Percentiles rank a stretch among this genome's conserved stretches.
phyloP scores from a whole-genome alignment of 2,888 invertebrate genomes.

The Caenorhabditis afra region DNA sequence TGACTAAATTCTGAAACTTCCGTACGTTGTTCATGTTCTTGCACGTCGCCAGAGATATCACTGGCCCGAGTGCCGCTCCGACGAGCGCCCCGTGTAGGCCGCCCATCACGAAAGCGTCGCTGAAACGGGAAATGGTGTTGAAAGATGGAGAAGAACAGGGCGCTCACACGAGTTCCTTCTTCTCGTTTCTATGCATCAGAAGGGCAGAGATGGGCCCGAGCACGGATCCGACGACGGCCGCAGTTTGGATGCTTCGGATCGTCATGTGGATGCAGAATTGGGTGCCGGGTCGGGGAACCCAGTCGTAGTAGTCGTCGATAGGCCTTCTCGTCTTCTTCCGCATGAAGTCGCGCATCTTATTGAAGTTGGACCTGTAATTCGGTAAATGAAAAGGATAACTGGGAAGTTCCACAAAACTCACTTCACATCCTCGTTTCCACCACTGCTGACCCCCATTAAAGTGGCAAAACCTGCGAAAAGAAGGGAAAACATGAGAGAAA shows the following conservation, averaged over 20 bases:
- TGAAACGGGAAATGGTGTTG: constrained; percentile 32
- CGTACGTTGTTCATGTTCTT: constrained; percentile 66
- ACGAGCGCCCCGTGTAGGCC: constrained; percentile 69
- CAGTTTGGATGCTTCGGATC: constrained; percentile 72
- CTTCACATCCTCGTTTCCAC: constrained; percentile 44
- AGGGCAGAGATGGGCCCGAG: constrained; percentile 66
- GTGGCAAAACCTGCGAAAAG: constrained; percentile 20
- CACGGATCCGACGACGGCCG: constrained; percentile 68
- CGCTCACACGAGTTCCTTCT: constrained; percentile 55
- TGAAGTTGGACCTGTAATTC: constrained; percentile 36
- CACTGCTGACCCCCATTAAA: constrained; percentile 49
- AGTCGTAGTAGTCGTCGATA: constrained; percentile 59
- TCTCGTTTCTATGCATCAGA: constrained; percentile 53
- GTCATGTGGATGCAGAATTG: constrained; percentile 77
- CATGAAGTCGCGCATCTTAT: constrained; percentile 51
- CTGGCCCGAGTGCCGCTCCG: constrained; percentile 71
- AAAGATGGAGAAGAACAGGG: too few species aligned
- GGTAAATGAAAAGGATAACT: constrained; percentile 1
- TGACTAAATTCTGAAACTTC: constrained; percentile 54
- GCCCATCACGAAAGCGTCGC: constrained; percentile 65
- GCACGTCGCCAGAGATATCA: constrained; percentile 67
- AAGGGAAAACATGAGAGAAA: not conserved
- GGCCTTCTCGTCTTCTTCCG: constrained; percentile 43
- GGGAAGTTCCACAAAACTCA: constrained; percentile 23
- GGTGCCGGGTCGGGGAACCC: constrained; percentile 70